phyloP scores from a whole-genome alignment of 2,113 vertebrate species.

The Seriola rivoliana region DNA sequence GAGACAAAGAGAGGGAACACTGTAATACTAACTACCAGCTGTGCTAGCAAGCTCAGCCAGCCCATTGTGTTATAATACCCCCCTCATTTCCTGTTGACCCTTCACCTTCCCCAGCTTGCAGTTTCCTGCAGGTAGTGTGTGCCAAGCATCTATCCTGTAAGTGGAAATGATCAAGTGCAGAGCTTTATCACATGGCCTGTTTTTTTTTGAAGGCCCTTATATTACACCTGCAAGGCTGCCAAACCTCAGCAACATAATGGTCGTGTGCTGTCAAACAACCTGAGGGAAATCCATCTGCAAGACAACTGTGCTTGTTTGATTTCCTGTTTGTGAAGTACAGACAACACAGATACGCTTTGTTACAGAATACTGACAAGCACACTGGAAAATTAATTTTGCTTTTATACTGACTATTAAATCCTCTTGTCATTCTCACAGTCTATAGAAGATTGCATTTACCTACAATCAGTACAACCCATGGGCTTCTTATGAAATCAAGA shows the following conservation, averaged over 20 bases:
- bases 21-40: constrained; percentile 55
- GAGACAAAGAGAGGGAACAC: constrained; percentile 33
- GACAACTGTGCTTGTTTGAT: not conserved
- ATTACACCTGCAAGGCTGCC: constrained; percentile 13
- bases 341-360: not conserved
- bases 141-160: constrained; percentile 7
- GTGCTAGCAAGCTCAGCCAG: constrained; percentile 46
- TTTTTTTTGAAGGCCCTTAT: not conserved
- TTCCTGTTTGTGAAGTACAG: constrained; percentile 53
- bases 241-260: not conserved
- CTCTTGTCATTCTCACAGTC: not conserved
- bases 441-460: not conserved
- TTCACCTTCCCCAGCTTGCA: constrained; percentile 56
- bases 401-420: not conserved
- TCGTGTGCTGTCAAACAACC: constrained; percentile 8
- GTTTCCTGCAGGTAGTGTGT: constrained; percentile 67
- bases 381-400: not conserved
- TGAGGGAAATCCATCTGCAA: not conserved
- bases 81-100: constrained; percentile 69
- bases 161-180: not conserved
- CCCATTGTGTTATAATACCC: constrained; percentile 63
- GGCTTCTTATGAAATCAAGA: not conserved
- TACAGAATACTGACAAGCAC: not conserved
- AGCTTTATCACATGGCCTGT: not conserved
- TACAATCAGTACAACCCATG: not conserved